Percentiles rank a stretch among this genome's conserved stretches.
phyloP scores from a whole-genome alignment of 2,888 invertebrate genomes.

The Campaea margaritaria region DNA sequence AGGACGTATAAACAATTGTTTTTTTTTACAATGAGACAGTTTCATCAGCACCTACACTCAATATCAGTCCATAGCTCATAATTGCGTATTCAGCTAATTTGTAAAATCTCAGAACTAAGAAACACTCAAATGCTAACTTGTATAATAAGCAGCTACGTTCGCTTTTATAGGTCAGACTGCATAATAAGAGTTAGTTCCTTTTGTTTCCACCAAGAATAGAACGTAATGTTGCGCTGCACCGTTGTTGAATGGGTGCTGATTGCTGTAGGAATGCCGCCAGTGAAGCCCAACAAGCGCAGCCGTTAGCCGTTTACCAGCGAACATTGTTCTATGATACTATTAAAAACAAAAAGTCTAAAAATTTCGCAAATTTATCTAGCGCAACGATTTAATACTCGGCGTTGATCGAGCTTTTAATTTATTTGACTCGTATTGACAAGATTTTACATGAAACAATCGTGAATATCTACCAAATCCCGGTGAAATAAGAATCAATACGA shows the following conservation, averaged over 20 bases:
- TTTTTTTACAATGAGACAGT: too few species aligned
- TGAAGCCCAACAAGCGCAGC: slow-evolving; percentile 8
- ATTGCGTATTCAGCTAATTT: neutral
- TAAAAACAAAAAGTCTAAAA: neutral
- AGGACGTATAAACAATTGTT: neutral
- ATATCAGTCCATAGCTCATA: too few species aligned
- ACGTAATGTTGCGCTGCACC: slow-evolving; percentile 23
- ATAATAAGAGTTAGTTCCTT: slow-evolving; percentile 17
- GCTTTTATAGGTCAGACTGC: slow-evolving; percentile 26
- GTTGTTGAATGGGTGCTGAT: slow-evolving; percentile 25
- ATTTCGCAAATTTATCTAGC: neutral
- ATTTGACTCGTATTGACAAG: too few species aligned
- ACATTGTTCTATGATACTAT: neutral
- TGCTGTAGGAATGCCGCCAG: slow-evolving; percentile 15
- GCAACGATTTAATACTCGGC: neutral
- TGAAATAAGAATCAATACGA: too few species aligned
- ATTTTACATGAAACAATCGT: too few species aligned
- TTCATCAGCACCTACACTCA: too few species aligned
- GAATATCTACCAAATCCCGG: too few species aligned
- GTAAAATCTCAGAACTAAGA: neutral
- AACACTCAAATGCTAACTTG: too few species aligned
- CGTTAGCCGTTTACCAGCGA: slow-evolving; percentile 7
- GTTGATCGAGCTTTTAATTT: neutral
- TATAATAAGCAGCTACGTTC: neutral
- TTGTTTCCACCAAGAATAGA: slow-evolving; percentile 31